A percentile compares a stretch with the other conserved stretches of the same genome.
Evolutionary conservation across 2,888 invertebrate species (phyloP).

Genomic region (Cephus pulcher): DNA sequence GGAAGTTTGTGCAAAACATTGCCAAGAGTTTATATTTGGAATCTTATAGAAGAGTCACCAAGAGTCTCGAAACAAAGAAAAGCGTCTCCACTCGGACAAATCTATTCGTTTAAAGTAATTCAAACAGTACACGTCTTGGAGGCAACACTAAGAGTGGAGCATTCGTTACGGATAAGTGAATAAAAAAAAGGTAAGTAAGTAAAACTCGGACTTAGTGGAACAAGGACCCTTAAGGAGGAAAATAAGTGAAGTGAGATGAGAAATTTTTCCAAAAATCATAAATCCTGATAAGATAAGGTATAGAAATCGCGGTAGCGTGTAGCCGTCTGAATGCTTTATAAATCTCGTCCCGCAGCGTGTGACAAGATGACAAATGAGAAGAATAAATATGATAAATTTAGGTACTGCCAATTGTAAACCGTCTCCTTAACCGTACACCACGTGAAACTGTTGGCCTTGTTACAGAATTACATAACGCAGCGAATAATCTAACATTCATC

Average conservation of each 20-base stretch:
- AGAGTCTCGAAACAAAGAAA: background rate
- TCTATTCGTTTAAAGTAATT: background rate
- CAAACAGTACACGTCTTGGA: background rate
- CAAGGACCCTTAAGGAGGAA: background rate
- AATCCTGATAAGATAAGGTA: background rate
- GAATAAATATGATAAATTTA: background rate
- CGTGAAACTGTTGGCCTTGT: background rate
- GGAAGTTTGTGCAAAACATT: background rate
- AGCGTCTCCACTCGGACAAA: background rate
- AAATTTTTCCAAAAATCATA: background rate
- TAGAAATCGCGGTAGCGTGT: background rate
- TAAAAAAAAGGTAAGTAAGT: background rate
- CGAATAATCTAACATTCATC: background rate
- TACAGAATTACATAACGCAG: background rate
- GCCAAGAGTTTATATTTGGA: background rate
- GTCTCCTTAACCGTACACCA: background rate
- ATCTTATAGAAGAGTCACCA: background rate
- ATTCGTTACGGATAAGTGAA: background rate
- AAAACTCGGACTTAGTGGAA: background rate
- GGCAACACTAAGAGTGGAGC: background rate
- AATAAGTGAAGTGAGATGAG: background rate
- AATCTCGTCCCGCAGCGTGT: background rate
- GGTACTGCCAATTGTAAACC: background rate
- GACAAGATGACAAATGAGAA: background rate
- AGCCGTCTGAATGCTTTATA: background rate